Base-by-base conservation (phyloP, 1,140 invertebrate genomes). In the Ceratoteleas bidentatus region DNA sequence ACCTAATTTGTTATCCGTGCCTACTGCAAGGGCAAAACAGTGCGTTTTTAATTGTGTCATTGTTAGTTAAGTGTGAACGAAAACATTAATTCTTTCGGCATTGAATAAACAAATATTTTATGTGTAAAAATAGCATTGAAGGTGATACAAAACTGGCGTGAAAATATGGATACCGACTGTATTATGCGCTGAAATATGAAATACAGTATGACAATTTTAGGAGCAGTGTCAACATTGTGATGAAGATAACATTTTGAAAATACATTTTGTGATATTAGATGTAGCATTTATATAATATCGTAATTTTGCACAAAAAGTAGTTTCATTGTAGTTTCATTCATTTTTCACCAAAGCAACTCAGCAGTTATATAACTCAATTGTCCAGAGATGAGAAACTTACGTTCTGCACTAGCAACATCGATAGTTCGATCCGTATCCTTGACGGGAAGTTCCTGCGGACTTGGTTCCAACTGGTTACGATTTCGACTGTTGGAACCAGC, bases 341-440 rank as follows among this genome's bases (percentile, higher is more conserved):
- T 40, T 11, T 6, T 40, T 40, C 36, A 9, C 0, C 36, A 40
- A 40, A 11, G 10, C 36, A 40, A 40, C 36, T 24, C 24, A 24
- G 4, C 24, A 24, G 24, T 24, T 24, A 6, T 40, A 40, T 2
- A 11, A 2, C 10, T 40, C 0, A 40, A 40, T 2, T 40, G 10
- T 3, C 6, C 36, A 40, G 10, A 9, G 10, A 11, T 40, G 36
- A 47, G 9, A 47, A 11, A 76, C 90, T 91, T 87, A 92, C 92
- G 77, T 75, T 92, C 90, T 33, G 90, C 91, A 88, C 87, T 91
- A 78, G 87, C 85, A 84, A 92, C 86, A 84, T 92, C 91, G 45
- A 92, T 90, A 45, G 84, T 84, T 72, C 85, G 86, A 85, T 91
- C 88, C 9, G 88, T 90, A 65, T 91, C 90, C 87, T 92, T 92